Evolutionary conservation across 2,113 vertebrate species (phyloP), one percentile per base, ranked within the genome.

Genomic region (Cavia porcellus): DNA sequence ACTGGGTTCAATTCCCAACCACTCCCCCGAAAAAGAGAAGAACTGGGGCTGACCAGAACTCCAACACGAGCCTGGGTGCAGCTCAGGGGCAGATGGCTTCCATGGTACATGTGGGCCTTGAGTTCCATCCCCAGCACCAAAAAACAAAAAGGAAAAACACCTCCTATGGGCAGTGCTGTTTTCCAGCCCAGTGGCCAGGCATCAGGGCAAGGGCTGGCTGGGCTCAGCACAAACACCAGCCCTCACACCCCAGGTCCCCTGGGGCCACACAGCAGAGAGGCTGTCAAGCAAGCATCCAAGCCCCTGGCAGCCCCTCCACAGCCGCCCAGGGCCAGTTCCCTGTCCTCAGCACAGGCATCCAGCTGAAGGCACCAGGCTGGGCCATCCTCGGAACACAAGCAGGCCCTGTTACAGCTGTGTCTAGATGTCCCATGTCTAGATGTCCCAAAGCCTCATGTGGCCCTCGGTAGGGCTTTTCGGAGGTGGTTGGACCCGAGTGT

Each of bases 241-340:
- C 28, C 61, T n/a, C 1, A 12, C 30, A 7, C 13, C 57, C 82
- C 19, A 3, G 32, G 38, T 7, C 19, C 47, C 24, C 7, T 7
- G 32, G 20, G 50, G 74, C 50, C 50, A n/a, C 9, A 3, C 0
- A 22, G 50, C 24, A 4, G 2, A 22, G 55, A 47, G 1, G 13
- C 38, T 5, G 2, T 42, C 13, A 13, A 61, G 42, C 5, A 42
- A 24, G 75, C 0, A 3, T 42, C 35, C 11, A 14, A 47, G 57
- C 45, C 47, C 74, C 75, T 32, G 7, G 75, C 45, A 79, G 75
- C 13, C 75, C 74, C 74, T 75, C 74, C 24, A 8, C 12, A 20
- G 74, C 42, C 24, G 7, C 75, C 28, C 45, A 7, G 14, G 3
- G 14, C 45, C 45, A 79, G 28, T 28, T 50, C 45, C 75, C 75